A percentile compares a stretch with the other conserved stretches of the same genome.
These are phyloP conservation scores for Gymnocheta viridis DNA, from an alignment of 2,888 invertebrate species.

Conservation along the genomic window DNA sequence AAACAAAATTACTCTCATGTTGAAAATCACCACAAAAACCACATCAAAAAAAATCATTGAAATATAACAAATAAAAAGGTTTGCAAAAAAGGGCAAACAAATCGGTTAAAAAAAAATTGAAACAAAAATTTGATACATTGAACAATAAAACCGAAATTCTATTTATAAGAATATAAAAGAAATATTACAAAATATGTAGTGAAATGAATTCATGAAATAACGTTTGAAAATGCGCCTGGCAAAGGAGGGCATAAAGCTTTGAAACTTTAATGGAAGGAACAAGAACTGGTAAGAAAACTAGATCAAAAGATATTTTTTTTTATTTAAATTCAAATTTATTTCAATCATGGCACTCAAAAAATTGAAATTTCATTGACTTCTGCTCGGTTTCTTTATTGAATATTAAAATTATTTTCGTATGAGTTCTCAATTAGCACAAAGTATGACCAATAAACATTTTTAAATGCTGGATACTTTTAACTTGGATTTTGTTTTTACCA, in stretches of 20 bases:
- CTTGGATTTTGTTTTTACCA: neutral
- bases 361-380: no score
- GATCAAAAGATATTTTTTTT: neutral
- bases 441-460: no score
- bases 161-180: neutral
- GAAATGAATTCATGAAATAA: neutral
- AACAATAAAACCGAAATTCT: conserved; percentile 49
- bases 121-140: conserved; percentile 54
- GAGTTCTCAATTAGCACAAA: neutral
- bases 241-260: neutral
- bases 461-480: neutral
- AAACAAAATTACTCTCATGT: conserved; percentile 56
- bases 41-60: conserved; percentile 62
- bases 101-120: conserved; percentile 44
- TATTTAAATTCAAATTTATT: neutral
- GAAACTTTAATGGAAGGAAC: neutral
- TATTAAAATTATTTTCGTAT: neutral
- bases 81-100: conserved; percentile 14
- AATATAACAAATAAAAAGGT: conserved; percentile 32
- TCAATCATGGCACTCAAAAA: no score
- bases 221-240: neutral
- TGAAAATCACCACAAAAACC: conserved; percentile 65
- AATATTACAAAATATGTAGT: neutral
- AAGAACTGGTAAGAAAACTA: neutral
- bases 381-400: neutral